A percentile compares a stretch with the other conserved stretches of the same genome.
phyloP scores from a whole-genome alignment of 2,888 invertebrate genomes.

The Sinodicranocentrus sp. region DNA sequence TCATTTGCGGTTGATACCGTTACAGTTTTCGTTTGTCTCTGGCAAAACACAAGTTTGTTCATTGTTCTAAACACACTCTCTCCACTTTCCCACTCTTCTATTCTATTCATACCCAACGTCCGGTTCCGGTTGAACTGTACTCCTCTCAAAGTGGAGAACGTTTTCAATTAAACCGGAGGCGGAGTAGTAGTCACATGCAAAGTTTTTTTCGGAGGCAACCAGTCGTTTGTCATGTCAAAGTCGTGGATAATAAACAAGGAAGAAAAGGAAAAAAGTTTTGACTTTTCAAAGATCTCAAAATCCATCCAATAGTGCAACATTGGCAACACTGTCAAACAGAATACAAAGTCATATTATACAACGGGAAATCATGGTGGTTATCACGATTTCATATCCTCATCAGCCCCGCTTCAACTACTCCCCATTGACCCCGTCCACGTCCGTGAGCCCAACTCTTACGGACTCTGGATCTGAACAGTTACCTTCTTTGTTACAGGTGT shows the following conservation, averaged over 20 bases:
- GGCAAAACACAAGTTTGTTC: not conserved
- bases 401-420: constrained; percentile 75
- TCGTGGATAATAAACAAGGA: constrained; percentile 22
- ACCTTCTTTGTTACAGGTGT: constrained; percentile 77
- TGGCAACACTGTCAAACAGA: not conserved
- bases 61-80: not conserved
- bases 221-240: constrained; percentile 9
- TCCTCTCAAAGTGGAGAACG: constrained; percentile 39
- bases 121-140: constrained; percentile 34
- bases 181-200: constrained; percentile 12
- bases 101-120: constrained; percentile 8
- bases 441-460: constrained; percentile 76
- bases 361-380: constrained; percentile 75
- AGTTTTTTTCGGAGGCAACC: not conserved
- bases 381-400: constrained; percentile 77
- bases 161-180: constrained; percentile 42
- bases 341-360: not conserved
- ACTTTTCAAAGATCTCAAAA: not conserved
- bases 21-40: not conserved
- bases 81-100: constrained; percentile 8
- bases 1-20: no score
- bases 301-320: not conserved
- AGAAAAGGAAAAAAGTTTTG: not conserved
- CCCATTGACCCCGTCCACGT: constrained; percentile 74
- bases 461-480: constrained; percentile 76